Percentiles rank a stretch among this genome's conserved stretches.
Evolutionary conservation across 2,888 invertebrate species (phyloP).

Genomic region (Drosophila cognata): DNA sequence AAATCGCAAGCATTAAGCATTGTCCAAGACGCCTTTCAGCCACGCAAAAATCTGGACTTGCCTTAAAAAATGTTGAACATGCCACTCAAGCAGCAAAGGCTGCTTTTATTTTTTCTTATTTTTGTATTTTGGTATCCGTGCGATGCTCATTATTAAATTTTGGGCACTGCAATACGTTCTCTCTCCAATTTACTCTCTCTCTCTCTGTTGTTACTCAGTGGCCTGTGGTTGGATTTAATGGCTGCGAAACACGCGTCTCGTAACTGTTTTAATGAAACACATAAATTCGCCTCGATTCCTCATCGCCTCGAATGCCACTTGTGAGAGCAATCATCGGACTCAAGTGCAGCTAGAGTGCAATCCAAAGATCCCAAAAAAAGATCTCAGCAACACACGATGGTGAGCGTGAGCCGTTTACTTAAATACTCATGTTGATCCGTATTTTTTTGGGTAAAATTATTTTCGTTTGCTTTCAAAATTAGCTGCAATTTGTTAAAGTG

Average conservation of each 20-base stretch:
- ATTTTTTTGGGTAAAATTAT: conserved; percentile 26
- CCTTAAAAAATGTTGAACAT: conserved; percentile 48
- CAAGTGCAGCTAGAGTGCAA: conserved; percentile 45
- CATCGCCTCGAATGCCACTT: conserved; percentile 65
- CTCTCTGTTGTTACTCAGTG: conserved; percentile 8
- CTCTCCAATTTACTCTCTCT: conserved; percentile 1
- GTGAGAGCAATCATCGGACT: conserved; percentile 57
- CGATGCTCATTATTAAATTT: conserved; percentile 68
- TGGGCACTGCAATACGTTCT: conserved; percentile 46
- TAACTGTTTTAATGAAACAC: conserved; percentile 79
- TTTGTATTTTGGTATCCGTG: conserved; percentile 5
- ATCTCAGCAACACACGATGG: conserved; percentile 34
- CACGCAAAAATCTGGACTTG: conserved; percentile 15
- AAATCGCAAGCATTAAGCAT: conserved; percentile 62
- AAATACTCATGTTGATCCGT: conserved; percentile 12
- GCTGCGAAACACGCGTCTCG: conserved; percentile 70
- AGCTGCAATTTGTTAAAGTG: conserved; percentile 32
- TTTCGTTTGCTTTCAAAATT: conserved; percentile 19
- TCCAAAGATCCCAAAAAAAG: conserved; percentile 15
- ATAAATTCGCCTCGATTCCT: conserved; percentile 65
- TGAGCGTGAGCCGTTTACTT: conserved; percentile 65
- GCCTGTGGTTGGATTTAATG: conserved; percentile 59
- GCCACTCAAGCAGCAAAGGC: conserved; percentile 37
- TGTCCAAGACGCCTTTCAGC: conserved; percentile 58
- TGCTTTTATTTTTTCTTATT: neutral